These are phyloP conservation scores for Lepidocyrtinus sp. DNA, from an alignment of 2,888 invertebrate genomes.

Conservation along the genomic window DNA sequence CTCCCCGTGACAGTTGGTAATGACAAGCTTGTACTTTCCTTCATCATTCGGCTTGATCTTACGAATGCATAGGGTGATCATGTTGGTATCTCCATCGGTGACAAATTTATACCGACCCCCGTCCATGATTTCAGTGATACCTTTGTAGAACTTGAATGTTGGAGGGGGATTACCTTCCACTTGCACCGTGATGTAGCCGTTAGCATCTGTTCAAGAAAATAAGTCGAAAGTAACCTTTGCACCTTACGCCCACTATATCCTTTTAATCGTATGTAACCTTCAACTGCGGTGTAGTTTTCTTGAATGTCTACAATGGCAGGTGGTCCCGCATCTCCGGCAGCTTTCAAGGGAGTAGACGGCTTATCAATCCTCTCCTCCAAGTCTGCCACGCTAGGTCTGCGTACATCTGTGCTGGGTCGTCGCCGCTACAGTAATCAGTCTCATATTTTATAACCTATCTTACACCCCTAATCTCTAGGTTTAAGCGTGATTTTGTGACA, in stretches of 20 bases:
- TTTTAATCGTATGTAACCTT: slow-evolving; percentile 78
- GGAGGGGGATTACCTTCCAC: slow-evolving; percentile 96
- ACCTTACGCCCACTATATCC: background rate
- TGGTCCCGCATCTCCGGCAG: slow-evolving; percentile 85
- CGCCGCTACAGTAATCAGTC: slow-evolving; percentile 72
- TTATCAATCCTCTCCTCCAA: slow-evolving; percentile 92
- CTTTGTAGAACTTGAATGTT: slow-evolving; percentile 95
- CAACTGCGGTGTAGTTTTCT: slow-evolving; percentile 95
- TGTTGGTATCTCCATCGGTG: slow-evolving; percentile 94
- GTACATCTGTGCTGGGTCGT: slow-evolving; percentile 91
- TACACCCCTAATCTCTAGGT: background rate
- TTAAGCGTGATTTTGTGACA: slow-evolving; percentile 13
- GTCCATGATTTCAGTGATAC: slow-evolving; percentile 92
- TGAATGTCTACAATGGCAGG: slow-evolving; percentile 93
- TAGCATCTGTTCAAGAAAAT: slow-evolving; percentile 80
- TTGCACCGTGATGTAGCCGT: slow-evolving; percentile 92
- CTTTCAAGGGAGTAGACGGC: slow-evolving; percentile 89
- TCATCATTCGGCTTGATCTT: slow-evolving; percentile 98
- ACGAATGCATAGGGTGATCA: slow-evolving; percentile 93
- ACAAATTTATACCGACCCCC: slow-evolving; percentile 96
- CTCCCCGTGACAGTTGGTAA: slow-evolving; percentile 94
- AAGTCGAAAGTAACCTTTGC: background rate
- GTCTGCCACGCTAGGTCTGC: slow-evolving; percentile 91
- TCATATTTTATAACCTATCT: background rate
- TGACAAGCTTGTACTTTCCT: slow-evolving; percentile 92